Evolutionary conservation across 2,113 vertebrate genomes (phyloP), one percentile per base, ranked within the genome.

Genomic region (Pogona vitticeps): DNA sequence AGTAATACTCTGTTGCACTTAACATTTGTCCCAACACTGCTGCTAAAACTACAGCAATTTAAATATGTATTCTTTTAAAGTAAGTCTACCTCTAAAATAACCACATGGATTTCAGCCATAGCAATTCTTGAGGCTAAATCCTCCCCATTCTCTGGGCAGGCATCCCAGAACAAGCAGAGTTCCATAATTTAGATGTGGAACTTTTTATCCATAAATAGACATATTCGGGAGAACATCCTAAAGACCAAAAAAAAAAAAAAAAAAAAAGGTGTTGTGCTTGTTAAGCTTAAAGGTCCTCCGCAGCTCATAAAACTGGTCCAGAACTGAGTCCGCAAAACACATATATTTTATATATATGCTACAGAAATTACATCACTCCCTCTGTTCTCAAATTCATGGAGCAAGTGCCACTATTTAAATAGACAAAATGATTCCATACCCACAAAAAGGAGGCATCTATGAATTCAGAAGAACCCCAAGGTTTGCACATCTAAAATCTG

Each of bases 111-210:
- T 52, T 28, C 31, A 61, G 28, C 63, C 20, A 84, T 28, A 52
- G 38, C 40, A 23, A 17, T 72, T 83, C 33, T 56, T 82, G 67
- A 75, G 72, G 71, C 77, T 68, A 76, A n/a, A 59, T 80, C n/a
- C 28, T 56, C 42, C n/a, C 42, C 40, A 40, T 56, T 59, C 28
- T 59, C 42, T 68, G 70, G 77, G 87, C 70, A 42, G 9, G 2
- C 42, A 13, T 80, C 82, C 58, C 76, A 80, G 82, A 84, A 79
- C 28, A 63, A 28, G 81, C 75, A 78, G 81, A 83, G 36, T 33
- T 40, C 65, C 31, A 23, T 59, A 38, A 46, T 42, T 88, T 72
- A 38, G 56, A 33, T 65, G 61, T 6, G 58, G 65, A 52, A 83
- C 73, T 40, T 73, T 59, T 70, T 81, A 23, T 59, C 71, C 82